These are phyloP conservation scores for Chelmon rostratus DNA, from an alignment of 2,797 vertebrate genomes.

Conservation along the genomic window DNA sequence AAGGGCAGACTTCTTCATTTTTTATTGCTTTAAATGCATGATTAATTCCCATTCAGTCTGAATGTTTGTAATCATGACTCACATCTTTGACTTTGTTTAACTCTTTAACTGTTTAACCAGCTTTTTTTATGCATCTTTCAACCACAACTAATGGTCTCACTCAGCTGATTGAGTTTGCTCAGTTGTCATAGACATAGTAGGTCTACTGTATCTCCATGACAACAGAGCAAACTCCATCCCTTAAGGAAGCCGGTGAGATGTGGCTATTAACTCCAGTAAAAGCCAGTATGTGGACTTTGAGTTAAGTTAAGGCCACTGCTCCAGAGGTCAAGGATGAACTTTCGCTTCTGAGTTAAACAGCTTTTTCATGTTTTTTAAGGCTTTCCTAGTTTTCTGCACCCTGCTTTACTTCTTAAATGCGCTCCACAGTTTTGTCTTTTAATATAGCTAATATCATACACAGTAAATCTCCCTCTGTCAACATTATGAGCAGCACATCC, in stretches of 20 bases:
- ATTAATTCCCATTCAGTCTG: not conserved
- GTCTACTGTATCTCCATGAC: constrained; percentile 6
- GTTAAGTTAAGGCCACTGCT: not conserved
- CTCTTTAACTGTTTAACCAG: no score
- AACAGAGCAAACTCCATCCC: constrained; percentile 14
- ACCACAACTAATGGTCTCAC: not conserved
- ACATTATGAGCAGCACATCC: constrained; percentile 12
- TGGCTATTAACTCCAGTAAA: not conserved
- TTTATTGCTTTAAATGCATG: not conserved
- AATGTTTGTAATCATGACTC: not conserved
- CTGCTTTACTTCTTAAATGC: not conserved
- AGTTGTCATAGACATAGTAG: not conserved
- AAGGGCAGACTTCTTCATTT: not conserved
- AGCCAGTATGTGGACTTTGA: not conserved
- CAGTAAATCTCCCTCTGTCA: constrained; percentile 34
- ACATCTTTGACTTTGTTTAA: not conserved
- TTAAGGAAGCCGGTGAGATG: not conserved
- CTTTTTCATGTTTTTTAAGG: no score
- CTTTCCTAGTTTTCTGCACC: not conserved
- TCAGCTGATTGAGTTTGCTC: constrained; percentile 12
- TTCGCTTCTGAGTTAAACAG: not conserved
- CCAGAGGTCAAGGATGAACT: not conserved
- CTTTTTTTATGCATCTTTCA: not conserved
- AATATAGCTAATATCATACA: not conserved
- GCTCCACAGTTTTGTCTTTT: constrained; percentile 3